phyloP scores from a whole-genome alignment of 1,140 invertebrate genomes.

The Idris sp. region DNA sequence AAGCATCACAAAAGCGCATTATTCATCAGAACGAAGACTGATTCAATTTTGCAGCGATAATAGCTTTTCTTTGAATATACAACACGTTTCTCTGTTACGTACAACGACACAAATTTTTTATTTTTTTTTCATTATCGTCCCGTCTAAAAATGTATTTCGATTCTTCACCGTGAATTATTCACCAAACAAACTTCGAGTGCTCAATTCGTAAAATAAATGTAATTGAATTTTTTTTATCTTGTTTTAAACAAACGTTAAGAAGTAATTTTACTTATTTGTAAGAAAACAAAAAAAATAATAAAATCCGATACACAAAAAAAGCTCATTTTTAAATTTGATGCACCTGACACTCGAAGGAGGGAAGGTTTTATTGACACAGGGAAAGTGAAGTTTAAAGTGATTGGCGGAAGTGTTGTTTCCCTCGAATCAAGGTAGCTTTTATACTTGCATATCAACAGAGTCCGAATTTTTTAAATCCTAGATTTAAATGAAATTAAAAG shows the following conservation, averaged over 20 bases:
- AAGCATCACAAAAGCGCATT: too few relatives aligned
- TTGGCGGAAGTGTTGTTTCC: conserved; percentile 65
- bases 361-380: conserved; percentile 74
- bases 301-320: too few relatives aligned
- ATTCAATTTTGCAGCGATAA: conserved; percentile 22
- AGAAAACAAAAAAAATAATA: conserved; percentile 1
- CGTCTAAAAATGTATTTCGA: too few relatives aligned
- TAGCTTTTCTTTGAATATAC: conserved; percentile 15
- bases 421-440: conserved; percentile 61
- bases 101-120: too few relatives aligned
- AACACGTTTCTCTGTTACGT: too few relatives aligned
- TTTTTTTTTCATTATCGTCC: too few relatives aligned
- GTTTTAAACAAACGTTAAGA: too few relatives aligned
- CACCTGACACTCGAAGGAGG: conserved; percentile 76
- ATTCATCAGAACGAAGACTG: conserved; percentile 14
- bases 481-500: too few relatives aligned
- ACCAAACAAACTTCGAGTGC: too few relatives aligned
- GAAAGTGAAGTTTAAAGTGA: conserved; percentile 71
- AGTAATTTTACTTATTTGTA: too few relatives aligned
- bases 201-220: conserved; percentile 17
- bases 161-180: too few relatives aligned
- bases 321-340: conserved; percentile 16
- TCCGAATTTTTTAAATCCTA: conserved; percentile 49
- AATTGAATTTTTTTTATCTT: conserved; percentile 13
- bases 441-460: conserved; percentile 59